Evolutionary conservation across 2,797 vertebrate species (phyloP), one percentile per base, ranked within the genome.

Genomic region (Dendrocincla tyrannina): DNA sequence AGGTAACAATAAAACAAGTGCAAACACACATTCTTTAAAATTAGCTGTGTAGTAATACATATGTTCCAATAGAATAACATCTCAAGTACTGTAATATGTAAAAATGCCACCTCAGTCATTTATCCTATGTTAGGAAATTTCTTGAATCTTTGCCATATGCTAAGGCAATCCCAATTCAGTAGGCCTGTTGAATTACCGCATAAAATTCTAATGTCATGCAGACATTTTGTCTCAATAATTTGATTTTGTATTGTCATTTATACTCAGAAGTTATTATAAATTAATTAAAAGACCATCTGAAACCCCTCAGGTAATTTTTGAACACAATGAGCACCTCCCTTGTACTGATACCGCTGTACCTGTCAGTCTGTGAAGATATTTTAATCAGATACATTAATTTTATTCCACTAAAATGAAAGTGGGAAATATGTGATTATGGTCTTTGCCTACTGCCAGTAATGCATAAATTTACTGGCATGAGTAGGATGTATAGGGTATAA

Each of bases 251-350:
- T 81, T 92, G 49, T 68, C 62, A 93, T 89, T 96, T 97, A 52
- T 64, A 92, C 50, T 95, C 50, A 86, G 30, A 88, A 92, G 53
- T 83, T 93, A 89, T 72, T 83, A 89, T 74, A 97, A 95, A 93
- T 94, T 95, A 96, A 96, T 97, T 97, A 69, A 88, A 80, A 76
- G 88, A 86, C 35, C 78, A 91, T 85, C 86, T 94, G 84, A 96
- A 97, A 96, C 13, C 72, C 73, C 83, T 96, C 55, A 91, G 91
- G 67, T 93, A 92, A 95, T 91, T 96, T 97, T 44, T 25, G 93
- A 88, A 95, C 59, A 88, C 37, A 67, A 82, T 49, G 35, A 96
- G 85, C 72, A 76, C 44, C 32, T 63, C 84, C 35, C 58, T 81
- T 47, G 13, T 89, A 95, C 42, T 76, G 59, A 89, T 85, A 33